Percentiles rank a stretch among this genome's conserved stretches.
Evolutionary conservation across 2,888 invertebrate species (phyloP).

Genomic region (Operophtera brumata): DNA sequence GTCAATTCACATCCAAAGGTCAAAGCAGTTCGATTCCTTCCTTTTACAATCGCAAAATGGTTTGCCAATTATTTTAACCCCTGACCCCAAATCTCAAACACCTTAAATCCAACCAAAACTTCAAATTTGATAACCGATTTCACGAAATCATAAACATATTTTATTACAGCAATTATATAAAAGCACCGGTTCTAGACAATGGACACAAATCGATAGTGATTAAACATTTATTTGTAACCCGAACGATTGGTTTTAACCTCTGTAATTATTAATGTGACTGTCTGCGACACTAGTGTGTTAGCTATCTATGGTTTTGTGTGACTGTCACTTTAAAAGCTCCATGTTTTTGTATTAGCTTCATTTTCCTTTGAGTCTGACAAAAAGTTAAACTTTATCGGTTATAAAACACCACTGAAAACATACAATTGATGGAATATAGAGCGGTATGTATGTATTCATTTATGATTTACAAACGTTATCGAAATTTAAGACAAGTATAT

Average conservation of each 20-base stretch:
- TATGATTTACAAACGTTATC: too few relatives aligned
- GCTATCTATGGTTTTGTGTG: constrained; percentile 11
- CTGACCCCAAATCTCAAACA: not conserved
- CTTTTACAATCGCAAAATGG: not conserved
- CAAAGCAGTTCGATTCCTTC: too few relatives aligned
- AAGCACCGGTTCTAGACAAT: constrained; percentile 40
- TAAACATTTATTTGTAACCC: constrained; percentile 38
- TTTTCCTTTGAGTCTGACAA: not conserved
- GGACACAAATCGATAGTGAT: constrained; percentile 45
- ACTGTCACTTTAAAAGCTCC: not conserved
- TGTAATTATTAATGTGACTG: constrained; percentile 16
- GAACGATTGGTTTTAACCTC: constrained; percentile 11
- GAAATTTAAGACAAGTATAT: too few relatives aligned
- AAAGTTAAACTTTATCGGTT: too few relatives aligned
- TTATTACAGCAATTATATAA: constrained; percentile 52
- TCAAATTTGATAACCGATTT: constrained; percentile 36
- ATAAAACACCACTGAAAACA: too few relatives aligned
- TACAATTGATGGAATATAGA: too few relatives aligned
- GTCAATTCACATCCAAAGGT: too few relatives aligned
- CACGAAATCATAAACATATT: constrained; percentile 44
- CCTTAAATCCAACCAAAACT: constrained; percentile 18
- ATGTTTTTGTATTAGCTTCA: not conserved
- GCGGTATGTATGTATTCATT: too few relatives aligned
- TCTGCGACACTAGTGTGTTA: constrained; percentile 8
- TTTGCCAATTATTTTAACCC: constrained; percentile 8